Conservation (phyloP, 2,797 vertebrate species). For the Chelmon rostratus region DNA sequence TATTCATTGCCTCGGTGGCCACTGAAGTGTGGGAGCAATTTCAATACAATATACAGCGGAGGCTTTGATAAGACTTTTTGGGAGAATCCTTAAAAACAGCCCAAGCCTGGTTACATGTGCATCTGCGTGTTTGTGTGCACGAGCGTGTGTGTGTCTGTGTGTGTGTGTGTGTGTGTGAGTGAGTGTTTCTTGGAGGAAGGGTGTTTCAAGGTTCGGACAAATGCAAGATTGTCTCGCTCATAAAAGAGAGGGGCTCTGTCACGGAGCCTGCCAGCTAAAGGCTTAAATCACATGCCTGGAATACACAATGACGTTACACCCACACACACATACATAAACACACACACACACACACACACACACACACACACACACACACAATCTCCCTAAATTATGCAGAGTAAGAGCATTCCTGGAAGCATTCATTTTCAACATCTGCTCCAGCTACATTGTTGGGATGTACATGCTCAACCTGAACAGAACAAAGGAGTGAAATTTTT, state of each 20-base stretch:
- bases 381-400: constrained; percentile 78
- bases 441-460: constrained; percentile 70
- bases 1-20: constrained; percentile 86
- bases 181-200: constrained; percentile 68
- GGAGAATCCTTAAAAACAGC: constrained; percentile 70
- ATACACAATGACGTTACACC: constrained; percentile 79
- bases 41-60: constrained; percentile 84
- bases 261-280: constrained; percentile 81
- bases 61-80: constrained; percentile 75
- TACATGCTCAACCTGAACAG: constrained; percentile 66
- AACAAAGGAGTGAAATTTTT: constrained; percentile 51
- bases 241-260: constrained; percentile 84
- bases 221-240: constrained; percentile 79
- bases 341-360: constrained; percentile 44
- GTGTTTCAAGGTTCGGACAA: constrained; percentile 84
- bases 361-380: constrained; percentile 46
- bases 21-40: constrained; percentile 89
- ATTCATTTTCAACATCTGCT: constrained; percentile 76
- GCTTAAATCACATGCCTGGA: constrained; percentile 83
- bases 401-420: constrained; percentile 77
- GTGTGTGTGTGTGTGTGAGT: background rate
- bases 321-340: constrained; percentile 44
- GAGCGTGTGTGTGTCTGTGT: constrained; percentile 34
- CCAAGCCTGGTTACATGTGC: constrained; percentile 54
- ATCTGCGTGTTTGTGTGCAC: constrained; percentile 52